A percentile compares a stretch with the other conserved stretches of the same genome.
These are phyloP conservation scores for Monopis laevigella DNA, from an alignment of 2,888 invertebrate species.

Conservation along the genomic window DNA sequence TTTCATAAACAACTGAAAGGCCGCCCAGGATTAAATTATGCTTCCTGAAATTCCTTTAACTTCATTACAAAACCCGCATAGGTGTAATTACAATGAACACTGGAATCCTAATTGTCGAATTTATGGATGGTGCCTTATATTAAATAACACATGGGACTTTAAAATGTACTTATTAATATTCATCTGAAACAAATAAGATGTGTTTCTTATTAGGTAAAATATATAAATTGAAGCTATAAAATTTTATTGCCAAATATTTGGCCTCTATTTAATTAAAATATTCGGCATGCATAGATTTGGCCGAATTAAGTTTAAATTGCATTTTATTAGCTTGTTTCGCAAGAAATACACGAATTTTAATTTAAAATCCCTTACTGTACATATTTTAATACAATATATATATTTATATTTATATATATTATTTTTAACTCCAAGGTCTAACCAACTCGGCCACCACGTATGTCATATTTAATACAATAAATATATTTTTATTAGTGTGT, in stretches of 20 bases:
- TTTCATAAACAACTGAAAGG: conserved; percentile 47
- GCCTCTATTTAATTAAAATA: neutral
- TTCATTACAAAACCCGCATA: conserved; percentile 67
- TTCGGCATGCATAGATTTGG: too few species aligned
- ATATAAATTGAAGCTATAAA: neutral
- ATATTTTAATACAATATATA: too few species aligned
- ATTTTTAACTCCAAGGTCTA: too few species aligned
- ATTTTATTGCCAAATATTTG: neutral
- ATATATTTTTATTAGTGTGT: too few species aligned
- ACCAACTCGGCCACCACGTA: too few species aligned
- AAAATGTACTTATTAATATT: too few species aligned
- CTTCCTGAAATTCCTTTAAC: conserved; percentile 63
- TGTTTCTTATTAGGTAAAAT: neutral
- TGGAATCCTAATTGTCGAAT: conserved; percentile 66
- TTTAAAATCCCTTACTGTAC: too few species aligned
- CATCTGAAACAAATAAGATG: conserved; percentile 11
- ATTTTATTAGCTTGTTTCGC: too few species aligned
- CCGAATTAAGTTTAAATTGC: too few species aligned
- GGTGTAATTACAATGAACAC: conserved; percentile 65
- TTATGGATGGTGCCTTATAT: conserved; percentile 29
- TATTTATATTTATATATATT: too few species aligned
- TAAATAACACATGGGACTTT: conserved; percentile 28
- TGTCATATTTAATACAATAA: too few species aligned
- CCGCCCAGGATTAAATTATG: conserved; percentile 59
- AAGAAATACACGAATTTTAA: too few species aligned